Conservation (phyloP, 2,113 vertebrate species). For the Oryzias javanicus region DNA sequence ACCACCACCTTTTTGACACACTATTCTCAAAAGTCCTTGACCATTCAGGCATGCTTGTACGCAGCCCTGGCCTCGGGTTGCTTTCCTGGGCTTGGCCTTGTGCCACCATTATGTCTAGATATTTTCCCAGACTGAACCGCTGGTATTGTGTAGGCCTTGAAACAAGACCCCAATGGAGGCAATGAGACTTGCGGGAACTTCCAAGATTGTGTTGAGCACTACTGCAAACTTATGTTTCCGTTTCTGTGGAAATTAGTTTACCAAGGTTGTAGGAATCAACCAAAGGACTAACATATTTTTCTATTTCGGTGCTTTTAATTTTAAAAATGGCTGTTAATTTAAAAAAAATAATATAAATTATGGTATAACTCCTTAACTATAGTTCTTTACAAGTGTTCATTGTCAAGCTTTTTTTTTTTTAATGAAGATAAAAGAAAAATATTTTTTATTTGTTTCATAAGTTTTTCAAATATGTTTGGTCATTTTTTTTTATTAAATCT, state of each 20-base stretch:
- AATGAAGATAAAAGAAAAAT: too few species aligned
- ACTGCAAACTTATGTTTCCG: conserved; percentile 35
- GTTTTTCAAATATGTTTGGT: too few species aligned
- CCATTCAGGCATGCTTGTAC: conserved; percentile 37
- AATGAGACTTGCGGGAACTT: conserved; percentile 43
- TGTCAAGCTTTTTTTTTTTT: too few species aligned
- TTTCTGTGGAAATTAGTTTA: conserved; percentile 37
- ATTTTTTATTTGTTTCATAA: too few species aligned
- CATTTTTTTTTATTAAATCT: too few species aligned
- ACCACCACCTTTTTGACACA: conserved; percentile 19
- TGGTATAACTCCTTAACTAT: too few species aligned
- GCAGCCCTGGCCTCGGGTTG: conserved; percentile 38
- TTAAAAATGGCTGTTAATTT: too few species aligned
- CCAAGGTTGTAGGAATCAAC: conserved; percentile 29
- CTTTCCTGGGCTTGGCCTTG: conserved; percentile 53
- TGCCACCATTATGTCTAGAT: conserved; percentile 73
- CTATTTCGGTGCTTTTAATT: too few species aligned
- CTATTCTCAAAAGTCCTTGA: conserved; percentile 30
- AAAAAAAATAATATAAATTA: too few species aligned
- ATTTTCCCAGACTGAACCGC: conserved; percentile 75
- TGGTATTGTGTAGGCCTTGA: conserved; percentile 77
- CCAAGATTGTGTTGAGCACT: conserved; percentile 61
- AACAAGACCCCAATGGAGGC: conserved; percentile 74
- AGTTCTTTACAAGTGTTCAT: too few species aligned
- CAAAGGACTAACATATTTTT: neutral